Evolutionary conservation across 1,140 invertebrate species (phyloP), one percentile per base, ranked within the genome.

Genomic region (Zophobas morio): DNA sequence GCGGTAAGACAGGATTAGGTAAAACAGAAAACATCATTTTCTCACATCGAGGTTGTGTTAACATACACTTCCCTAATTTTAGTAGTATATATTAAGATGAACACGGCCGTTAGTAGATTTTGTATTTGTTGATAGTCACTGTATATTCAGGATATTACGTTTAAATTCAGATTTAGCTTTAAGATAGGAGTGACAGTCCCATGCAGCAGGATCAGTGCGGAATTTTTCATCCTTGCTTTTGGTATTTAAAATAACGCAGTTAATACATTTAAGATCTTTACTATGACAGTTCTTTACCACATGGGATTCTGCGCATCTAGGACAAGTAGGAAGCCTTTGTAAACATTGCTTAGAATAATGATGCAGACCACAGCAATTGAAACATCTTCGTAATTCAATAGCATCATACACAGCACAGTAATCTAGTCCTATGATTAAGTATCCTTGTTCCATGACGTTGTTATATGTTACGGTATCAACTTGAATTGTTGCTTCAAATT

Each of bases 381-480:
- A 57, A n/a, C 35, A 57, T 4, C 54, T 4, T 57, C 54, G 4
- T 36, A 57, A 57, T 6, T 57, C 54, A 32, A 36, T n/a, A 6
- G 32, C 54, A 57, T 57, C 54, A n/a, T 57, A 57, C n/a, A 57
- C 54, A 4, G 54, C n/a, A 57, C 54, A 57, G n/a, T 57, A 57
- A n/a, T 57, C 54, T 46, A 46, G 42, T 4, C 42, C 42, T 20
- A 20, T 20, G 20, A 20, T 20, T 20, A 20, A 20, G 20, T 20
- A 20, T 20, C 20, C 20, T 20, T 20, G 20, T 20, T 20, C 20
- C 20, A 20, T 20, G 20, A 20, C 20, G 20, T 20, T 20, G 20
- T 20, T 20, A 20, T 20, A 20, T 20, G 20, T 20, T 20, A 20
- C 20, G 20, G 20, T 20, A 20, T 20, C 20, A 20, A 20, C 20